These are phyloP conservation scores for Scleropages formosus DNA, from an alignment of 2,797 vertebrate genomes.

Conservation along the genomic window DNA sequence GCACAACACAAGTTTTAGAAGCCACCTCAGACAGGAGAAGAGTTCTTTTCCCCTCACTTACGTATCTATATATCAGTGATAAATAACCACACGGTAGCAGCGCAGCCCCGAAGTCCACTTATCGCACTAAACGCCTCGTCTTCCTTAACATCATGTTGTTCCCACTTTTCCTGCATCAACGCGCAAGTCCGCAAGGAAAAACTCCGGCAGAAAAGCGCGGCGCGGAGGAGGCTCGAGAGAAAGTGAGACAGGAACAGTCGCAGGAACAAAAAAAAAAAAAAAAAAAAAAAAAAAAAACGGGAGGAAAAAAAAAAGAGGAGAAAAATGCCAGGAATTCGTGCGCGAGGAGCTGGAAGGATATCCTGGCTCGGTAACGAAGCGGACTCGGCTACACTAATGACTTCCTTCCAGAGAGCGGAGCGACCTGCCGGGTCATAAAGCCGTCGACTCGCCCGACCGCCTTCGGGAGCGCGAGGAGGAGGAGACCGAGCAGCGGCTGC, in stretches of 20 bases:
- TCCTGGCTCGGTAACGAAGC: constrained; percentile 68
- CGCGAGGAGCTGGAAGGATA: constrained; percentile 65
- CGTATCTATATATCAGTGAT: neutral
- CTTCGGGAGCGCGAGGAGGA: too few relatives aligned
- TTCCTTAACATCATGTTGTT: constrained; percentile 33
- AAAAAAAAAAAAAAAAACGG: constrained; percentile 19
- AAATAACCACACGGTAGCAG: too few relatives aligned
- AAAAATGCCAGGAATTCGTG: constrained; percentile 63
- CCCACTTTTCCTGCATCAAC: constrained; percentile 31
- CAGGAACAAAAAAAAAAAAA: neutral
- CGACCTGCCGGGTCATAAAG: constrained; percentile 69
- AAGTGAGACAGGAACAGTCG: constrained; percentile 7
- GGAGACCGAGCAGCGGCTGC: too few relatives aligned
- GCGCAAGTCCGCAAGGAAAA: constrained; percentile 41
- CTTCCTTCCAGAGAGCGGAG: constrained; percentile 58
- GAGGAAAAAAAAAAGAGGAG: constrained; percentile 23
- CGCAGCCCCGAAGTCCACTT: too few relatives aligned
- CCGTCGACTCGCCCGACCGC: constrained; percentile 41
- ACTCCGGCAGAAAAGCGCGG: constrained; percentile 40
- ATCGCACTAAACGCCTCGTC: neutral
- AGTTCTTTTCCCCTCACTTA: constrained; percentile 4
- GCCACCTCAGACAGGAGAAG: neutral
- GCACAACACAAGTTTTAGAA: neutral
- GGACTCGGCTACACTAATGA: constrained; percentile 67
- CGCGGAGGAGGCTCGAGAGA: constrained; percentile 29